Percentiles rank a stretch among this genome's conserved stretches.
phyloP scores from a whole-genome alignment of 2,113 vertebrate species.

The Lanius collurio region DNA sequence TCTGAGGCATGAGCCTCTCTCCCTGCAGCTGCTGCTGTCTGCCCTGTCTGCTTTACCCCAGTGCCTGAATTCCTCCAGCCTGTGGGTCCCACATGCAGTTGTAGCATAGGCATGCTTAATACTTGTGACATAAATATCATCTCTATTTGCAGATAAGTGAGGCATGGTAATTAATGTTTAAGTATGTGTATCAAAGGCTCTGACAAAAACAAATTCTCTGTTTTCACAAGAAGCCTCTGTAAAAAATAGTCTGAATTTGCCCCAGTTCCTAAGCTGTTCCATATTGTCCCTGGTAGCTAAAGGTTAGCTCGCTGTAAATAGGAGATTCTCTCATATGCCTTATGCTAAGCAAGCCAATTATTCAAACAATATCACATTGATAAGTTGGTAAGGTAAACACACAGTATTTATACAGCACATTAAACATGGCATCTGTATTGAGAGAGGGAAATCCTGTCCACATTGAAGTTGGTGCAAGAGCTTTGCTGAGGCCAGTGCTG shows the following conservation, averaged over 20 bases:
- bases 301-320: background rate
- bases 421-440: background rate
- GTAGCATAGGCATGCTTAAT: background rate
- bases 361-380: background rate
- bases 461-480: background rate
- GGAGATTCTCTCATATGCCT: background rate
- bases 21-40: conserved; percentile 23
- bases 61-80: background rate
- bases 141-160: background rate
- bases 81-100: background rate
- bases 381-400: background rate
- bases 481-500: background rate
- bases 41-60: background rate
- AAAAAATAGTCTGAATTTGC: background rate
- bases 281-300: background rate
- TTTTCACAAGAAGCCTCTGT: background rate
- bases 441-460: background rate
- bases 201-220: background rate
- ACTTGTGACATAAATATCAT: background rate
- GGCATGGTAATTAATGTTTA: background rate
- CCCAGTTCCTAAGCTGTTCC: background rate
- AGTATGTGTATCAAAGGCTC: background rate
- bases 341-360: background rate
- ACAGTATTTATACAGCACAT: background rate
- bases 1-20: background rate